Base-by-base conservation (phyloP, 2,113 vertebrate species). In the Ahaetulla prasina region DNA sequence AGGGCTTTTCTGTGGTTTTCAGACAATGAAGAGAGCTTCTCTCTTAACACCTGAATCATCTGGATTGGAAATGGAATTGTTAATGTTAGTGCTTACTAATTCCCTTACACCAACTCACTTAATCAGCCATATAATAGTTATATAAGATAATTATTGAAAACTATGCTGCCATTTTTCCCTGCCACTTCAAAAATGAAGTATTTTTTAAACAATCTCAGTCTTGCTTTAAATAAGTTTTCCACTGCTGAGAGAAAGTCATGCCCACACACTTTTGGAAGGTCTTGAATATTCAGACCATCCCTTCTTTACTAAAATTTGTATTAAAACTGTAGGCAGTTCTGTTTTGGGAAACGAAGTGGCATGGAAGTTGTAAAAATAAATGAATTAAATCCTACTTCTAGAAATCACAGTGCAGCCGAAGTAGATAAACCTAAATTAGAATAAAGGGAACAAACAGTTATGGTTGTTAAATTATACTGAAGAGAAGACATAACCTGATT, bases 41-140 rank as follows among this genome's bases (percentile, higher is more conserved):
- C 98, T 96, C 98, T 97, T 86, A 99, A 97, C 91, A 98, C 97
- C 43, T 95, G 97, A 55, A 99, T 97, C 89, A 99, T 95, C 99
- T 99, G 92, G 94, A 90, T 93, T 95, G 90, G 95, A 92, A 96
- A 93, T 92, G 35, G 50, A n/a, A 90, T 49, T 12, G 45, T 90
- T 89, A 90, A 53, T 55, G 23, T 50, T 45, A 89, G 68, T 43
- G 3, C 8, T 27, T 63, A 25, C 0, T 52, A 52, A 22, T n/a
- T 30, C 93, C 94, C 7, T 39, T 52, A 93, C 94, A 89, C 25
- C 49, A 94, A 85, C 7, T 80, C 60, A 60, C 5, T n/a, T 52
- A 86, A 30, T 22, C 80, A 47, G 10, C 39, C 49, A 3, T 84
- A 18, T 35, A 80, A 53, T 16, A 12, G n/a, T 80, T 50, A 30